A percentile compares a stretch with the other conserved stretches of the same genome.
phyloP scores from a whole-genome alignment of 2,888 invertebrate genomes.

The Hirtodrosophila trivittata region DNA sequence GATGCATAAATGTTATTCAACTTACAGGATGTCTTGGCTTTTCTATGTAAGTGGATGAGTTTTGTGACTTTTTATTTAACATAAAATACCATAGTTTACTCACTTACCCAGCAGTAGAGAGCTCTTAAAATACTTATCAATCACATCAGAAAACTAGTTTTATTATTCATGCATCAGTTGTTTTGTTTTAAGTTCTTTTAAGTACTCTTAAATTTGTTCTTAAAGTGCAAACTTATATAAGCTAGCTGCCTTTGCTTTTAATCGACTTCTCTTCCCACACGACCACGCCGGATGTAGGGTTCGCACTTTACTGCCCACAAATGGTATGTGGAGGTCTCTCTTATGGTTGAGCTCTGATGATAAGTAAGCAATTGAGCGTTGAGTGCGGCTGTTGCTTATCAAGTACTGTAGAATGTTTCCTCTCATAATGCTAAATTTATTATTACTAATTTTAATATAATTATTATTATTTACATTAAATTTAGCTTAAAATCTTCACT shows the following conservation, averaged over 20 bases:
- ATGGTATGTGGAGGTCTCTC: slow-evolving; percentile 7
- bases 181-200: slow-evolving; percentile 4
- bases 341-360: slow-evolving; percentile 33
- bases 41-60: too few relatives aligned
- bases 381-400: slow-evolving; percentile 20
- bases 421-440: not conserved
- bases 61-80: too few relatives aligned
- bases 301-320: slow-evolving; percentile 37
- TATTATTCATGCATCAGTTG: too few relatives aligned
- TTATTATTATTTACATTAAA: not conserved
- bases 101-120: too few relatives aligned
- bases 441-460: not conserved
- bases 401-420: not conserved
- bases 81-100: too few relatives aligned
- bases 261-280: slow-evolving; percentile 1
- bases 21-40: too few relatives aligned
- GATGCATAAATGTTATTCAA: too few relatives aligned
- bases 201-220: slow-evolving; percentile 29
- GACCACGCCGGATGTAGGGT: slow-evolving; percentile 34
- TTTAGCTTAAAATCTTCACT: not conserved
- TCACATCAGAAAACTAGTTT: too few relatives aligned
- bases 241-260: slow-evolving; percentile 5
- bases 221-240: slow-evolving; percentile 18
- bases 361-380: slow-evolving; percentile 22
- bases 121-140: too few relatives aligned